Evolutionary conservation across 1,140 invertebrate genomes (phyloP).

Genomic region (Eupeodes corollae): DNA sequence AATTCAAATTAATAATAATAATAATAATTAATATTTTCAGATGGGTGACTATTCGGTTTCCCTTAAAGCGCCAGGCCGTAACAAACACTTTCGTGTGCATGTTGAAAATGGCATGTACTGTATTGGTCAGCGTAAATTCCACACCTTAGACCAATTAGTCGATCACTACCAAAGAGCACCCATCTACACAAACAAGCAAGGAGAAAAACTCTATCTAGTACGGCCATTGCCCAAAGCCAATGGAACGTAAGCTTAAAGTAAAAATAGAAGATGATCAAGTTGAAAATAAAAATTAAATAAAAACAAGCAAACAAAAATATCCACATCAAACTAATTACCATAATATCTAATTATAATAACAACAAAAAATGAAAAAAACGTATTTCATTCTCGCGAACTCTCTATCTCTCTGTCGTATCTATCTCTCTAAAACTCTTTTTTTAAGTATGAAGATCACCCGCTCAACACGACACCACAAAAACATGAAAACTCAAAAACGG

Average conservation of each 20-base stretch:
- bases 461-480: no score
- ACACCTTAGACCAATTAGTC: slow-evolving; percentile 89
- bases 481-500: no score
- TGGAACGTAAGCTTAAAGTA: slow-evolving; percentile 29
- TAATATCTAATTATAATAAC: no score
- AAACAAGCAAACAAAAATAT: no score
- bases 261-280: no score
- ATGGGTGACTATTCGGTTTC: slow-evolving; percentile 97
- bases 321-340: no score
- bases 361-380: no score
- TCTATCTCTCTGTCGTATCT: no score
- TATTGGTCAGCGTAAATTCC: slow-evolving; percentile 96
- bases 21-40: slow-evolving; percentile 41
- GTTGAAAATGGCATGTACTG: slow-evolving; percentile 88
- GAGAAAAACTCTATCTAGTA: slow-evolving; percentile 85
- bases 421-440: no score
- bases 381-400: no score
- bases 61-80: slow-evolving; percentile 90
- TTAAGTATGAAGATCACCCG: no score
- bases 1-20: neutral
- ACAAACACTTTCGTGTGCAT: slow-evolving; percentile 98
- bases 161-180: slow-evolving; percentile 97
- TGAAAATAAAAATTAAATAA: no score
- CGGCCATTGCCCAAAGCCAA: slow-evolving; percentile 68
- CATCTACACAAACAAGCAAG: slow-evolving; percentile 94